A percentile compares a stretch with the other conserved stretches of the same genome.
Evolutionary conservation across 2,797 vertebrate genomes (phyloP).

Genomic region (Microchirus variegatus): DNA sequence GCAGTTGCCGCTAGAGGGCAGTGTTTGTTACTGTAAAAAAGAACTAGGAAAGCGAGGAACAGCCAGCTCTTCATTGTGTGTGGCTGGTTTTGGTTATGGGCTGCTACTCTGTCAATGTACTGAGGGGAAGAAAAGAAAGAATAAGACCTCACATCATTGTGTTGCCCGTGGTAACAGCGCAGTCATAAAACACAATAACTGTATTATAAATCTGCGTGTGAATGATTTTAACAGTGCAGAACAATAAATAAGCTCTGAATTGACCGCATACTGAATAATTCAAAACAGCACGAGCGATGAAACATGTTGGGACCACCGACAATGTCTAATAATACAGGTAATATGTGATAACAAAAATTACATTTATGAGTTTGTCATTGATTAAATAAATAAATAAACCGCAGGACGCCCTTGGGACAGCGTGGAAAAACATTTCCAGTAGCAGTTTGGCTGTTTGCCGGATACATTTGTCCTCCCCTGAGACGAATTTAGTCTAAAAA

Average conservation of each 20-base stretch:
- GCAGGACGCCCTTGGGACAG: conserved; percentile 41
- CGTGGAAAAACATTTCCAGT: conserved; percentile 55
- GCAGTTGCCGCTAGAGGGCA: conserved; percentile 52
- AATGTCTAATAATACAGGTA: no score
- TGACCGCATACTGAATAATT: no score
- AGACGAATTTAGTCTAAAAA: conserved; percentile 11
- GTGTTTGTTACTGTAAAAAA: conserved; percentile 18
- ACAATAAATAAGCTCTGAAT: not conserved
- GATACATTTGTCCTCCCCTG: conserved; percentile 35
- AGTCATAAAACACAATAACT: no score
- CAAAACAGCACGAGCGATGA: no score
- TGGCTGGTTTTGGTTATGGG: not conserved
- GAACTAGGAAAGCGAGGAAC: not conserved
- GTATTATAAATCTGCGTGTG: no score
- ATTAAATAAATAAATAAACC: conserved; percentile 6
- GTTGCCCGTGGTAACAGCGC: no score
- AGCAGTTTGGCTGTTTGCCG: conserved; percentile 51
- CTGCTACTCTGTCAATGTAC: not conserved
- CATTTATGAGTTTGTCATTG: not conserved
- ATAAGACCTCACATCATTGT: no score
- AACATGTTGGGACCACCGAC: no score
- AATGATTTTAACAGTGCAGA: not conserved
- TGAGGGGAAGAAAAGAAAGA: no score
- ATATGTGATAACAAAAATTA: no score
- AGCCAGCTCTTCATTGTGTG: not conserved